phyloP scores from a whole-genome alignment of 2,888 invertebrate genomes.

The Nesidiocoris tenuis region DNA sequence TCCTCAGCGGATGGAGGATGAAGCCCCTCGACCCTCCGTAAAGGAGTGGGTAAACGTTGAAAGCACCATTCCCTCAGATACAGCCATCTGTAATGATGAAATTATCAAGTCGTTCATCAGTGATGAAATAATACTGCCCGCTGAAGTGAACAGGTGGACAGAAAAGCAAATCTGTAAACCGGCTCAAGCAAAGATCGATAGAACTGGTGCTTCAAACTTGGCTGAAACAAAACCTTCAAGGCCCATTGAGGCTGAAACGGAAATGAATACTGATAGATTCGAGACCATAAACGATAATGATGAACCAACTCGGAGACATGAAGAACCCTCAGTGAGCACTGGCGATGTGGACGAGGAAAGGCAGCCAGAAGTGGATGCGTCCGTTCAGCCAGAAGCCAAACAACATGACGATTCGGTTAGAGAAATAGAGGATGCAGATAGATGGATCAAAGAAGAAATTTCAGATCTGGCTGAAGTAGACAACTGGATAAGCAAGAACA shows the following conservation, averaged over 20 bases:
- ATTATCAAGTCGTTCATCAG: background rate
- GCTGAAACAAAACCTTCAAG: background rate
- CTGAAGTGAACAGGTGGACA: conserved; percentile 9
- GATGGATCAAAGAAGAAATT: background rate
- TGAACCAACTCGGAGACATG: too few relatives aligned
- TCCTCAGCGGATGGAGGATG: too few relatives aligned
- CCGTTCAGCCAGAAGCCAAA: background rate
- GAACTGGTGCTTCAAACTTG: background rate
- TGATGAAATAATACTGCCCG: background rate
- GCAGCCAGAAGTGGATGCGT: background rate
- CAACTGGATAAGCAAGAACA: background rate
- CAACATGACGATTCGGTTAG: background rate
- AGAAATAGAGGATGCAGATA: background rate
- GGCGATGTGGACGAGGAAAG: background rate
- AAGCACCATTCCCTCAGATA: too few relatives aligned
- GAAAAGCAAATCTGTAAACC: conserved; percentile 12
- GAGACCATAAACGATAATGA: background rate
- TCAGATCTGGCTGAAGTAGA: background rate
- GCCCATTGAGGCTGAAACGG: too few relatives aligned
- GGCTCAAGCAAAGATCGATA: background rate
- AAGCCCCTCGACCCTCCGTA: too few relatives aligned
- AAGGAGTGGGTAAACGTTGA: too few relatives aligned
- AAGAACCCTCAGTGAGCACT: too few relatives aligned
- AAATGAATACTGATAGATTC: too few relatives aligned
- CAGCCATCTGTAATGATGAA: too few relatives aligned